Conservation (phyloP, 2,797 vertebrate genomes). For the Florisuga fusca region DNA sequence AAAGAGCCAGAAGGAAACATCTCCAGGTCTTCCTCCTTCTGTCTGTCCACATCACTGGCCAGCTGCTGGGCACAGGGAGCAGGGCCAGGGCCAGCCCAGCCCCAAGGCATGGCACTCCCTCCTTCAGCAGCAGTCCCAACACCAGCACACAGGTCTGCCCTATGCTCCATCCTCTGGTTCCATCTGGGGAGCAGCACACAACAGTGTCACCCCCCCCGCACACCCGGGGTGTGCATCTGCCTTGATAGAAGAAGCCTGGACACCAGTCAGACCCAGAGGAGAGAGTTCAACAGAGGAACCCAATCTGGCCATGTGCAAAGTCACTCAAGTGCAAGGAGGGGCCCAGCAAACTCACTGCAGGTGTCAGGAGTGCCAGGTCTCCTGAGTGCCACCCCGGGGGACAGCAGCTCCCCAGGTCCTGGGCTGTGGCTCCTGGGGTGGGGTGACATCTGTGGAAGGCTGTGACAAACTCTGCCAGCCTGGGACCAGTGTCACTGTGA, state of each 20-base stretch:
- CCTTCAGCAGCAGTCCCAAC: background rate
- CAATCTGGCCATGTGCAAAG: background rate
- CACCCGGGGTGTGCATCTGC: rapidly evolving
- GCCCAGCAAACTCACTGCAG: background rate
- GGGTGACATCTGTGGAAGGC: background rate
- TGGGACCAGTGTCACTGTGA: background rate
- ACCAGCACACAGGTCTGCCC: background rate
- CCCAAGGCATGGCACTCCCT: background rate
- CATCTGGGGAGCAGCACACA: background rate
- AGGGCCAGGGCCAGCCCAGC: background rate
- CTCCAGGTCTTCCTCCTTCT: background rate
- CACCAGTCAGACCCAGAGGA: background rate
- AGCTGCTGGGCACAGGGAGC: background rate
- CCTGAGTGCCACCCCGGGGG: rapidly evolving
- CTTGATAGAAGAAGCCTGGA: background rate
- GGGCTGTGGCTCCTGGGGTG: rapidly evolving
- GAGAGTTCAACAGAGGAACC: background rate
- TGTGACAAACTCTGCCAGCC: background rate
- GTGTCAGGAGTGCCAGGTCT: background rate
- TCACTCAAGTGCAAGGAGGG: background rate
- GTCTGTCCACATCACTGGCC: background rate
- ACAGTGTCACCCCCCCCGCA: rapidly evolving
- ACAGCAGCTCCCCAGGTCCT: background rate
- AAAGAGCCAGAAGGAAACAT: background rate
- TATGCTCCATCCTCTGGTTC: rapidly evolving